Conservation (phyloP, 2,113 vertebrate genomes). For the Pelecanoides urinatrix region DNA sequence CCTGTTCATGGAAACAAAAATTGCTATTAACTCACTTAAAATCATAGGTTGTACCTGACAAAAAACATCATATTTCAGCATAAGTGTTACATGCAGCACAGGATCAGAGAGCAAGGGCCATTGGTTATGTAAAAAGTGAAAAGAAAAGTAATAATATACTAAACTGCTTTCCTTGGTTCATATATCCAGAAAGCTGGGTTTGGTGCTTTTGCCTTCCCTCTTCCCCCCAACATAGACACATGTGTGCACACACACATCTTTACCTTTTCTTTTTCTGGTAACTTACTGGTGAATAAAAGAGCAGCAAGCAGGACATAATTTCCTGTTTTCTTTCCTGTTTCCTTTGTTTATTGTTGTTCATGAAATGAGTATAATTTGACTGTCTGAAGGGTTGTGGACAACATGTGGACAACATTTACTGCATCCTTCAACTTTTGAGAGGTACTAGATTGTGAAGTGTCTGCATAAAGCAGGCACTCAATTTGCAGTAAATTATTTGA, state of each 20-base stretch:
- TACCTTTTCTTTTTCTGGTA: neutral
- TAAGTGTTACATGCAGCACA: neutral
- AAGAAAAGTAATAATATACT: neutral
- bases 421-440: neutral
- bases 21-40: neutral
- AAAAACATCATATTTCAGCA: neutral
- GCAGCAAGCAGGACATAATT: neutral
- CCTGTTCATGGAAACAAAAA: neutral
- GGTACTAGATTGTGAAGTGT: neutral
- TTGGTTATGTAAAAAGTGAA: neutral
- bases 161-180: neutral
- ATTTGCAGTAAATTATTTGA: neutral
- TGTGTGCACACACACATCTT: rapidly evolving
- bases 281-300: neutral
- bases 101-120: neutral
- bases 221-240: rapidly evolving
- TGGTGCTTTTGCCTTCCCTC: neutral
- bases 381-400: neutral
- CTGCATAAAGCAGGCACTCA: neutral
- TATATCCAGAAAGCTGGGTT: neutral
- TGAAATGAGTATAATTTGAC: neutral
- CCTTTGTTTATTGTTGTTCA: neutral
- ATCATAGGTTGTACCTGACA: neutral
- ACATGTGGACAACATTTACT: neutral
- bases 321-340: neutral